A percentile compares a stretch with the other conserved stretches of the same genome.
Conservation (phyloP, 2,888 invertebrate genomes). For the Tanytarsus gracilentus region DNA sequence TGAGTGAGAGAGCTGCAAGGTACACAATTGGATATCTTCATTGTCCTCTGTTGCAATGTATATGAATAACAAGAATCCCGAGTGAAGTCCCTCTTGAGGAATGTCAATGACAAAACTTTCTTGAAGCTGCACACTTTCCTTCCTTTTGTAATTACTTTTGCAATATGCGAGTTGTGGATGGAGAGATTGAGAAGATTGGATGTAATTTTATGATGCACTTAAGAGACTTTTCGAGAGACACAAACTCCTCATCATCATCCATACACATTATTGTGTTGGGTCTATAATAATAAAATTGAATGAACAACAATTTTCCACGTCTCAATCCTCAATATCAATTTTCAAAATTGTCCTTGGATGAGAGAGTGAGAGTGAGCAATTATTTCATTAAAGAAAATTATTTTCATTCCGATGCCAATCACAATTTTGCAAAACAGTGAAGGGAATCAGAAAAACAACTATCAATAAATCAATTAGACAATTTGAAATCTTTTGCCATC, state of each 20-base stretch:
- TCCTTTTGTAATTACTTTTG: constrained; percentile 12
- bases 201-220: constrained; percentile 22
- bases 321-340: constrained; percentile 6
- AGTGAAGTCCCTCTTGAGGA: neutral
- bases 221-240: neutral
- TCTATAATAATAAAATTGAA: too few species aligned
- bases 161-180: neutral
- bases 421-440: neutral
- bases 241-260: neutral
- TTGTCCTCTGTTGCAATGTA: neutral
- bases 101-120: constrained; percentile 17
- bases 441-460: constrained; percentile 3
- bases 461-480: constrained; percentile 23
- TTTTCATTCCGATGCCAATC: constrained; percentile 10
- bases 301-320: neutral
- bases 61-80: neutral
- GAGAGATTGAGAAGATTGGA: neutral
- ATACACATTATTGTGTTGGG: too few species aligned
- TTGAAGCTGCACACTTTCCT: constrained; percentile 10
- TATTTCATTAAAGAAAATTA: constrained; percentile 26
- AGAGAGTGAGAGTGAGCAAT: constrained; percentile 4
- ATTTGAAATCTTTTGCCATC: neutral
- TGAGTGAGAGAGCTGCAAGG: neutral
- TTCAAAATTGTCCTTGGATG: constrained; percentile 12
- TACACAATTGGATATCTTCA: neutral